Base-by-base conservation (phyloP, 2,888 invertebrate genomes). In the Drosophila austrosaltans region DNA sequence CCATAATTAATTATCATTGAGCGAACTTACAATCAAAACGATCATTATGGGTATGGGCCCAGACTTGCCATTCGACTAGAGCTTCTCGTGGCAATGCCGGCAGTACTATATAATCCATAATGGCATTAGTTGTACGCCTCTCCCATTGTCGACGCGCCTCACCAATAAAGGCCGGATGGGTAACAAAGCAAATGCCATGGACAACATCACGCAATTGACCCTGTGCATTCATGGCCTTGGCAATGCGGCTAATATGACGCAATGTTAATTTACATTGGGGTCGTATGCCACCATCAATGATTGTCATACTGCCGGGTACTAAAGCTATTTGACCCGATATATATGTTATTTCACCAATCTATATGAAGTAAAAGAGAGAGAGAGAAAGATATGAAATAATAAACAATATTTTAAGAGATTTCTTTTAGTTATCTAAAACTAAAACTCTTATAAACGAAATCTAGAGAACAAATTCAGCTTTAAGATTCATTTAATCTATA, bases 301-400 rank as follows among this genome's bases (percentile, higher is more conserved):
- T 93, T 81, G 94, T 93, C 95, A 97, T 94, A 80, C 94, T 95
- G 32, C 96, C 96, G 69, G 97, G 98, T 77, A 98, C 95, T 78
- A 98, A 93, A 12, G 97, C 97, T 81, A 98, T 98, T 93, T 98
- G 98, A 0, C 98, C 98, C 81, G 98, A 97, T 60, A 98, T 95
- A 90, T 96, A 95, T 71, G 97, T 95, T 78, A 96, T 95, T 87
- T 96, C 96, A 66, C 96, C 96, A 59, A 97, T 94, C 97, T 97
- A 65, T 12, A 72, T 53, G 25, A 30, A 28, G 4, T 3, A 28
- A 1, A 28, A 28, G 7, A 22, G 36, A 8, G 12, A 1, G 1
- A 64, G 22, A 61, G 5, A 42, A 6, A 42, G n/a, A 40, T 40
- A 5, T n/a, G 1, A 16, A 42, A 8, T 36, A 36, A 8, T 36